These are phyloP conservation scores for Cryptocephalus primarius DNA, from an alignment of 2,888 invertebrate genomes.

Conservation along the genomic window DNA sequence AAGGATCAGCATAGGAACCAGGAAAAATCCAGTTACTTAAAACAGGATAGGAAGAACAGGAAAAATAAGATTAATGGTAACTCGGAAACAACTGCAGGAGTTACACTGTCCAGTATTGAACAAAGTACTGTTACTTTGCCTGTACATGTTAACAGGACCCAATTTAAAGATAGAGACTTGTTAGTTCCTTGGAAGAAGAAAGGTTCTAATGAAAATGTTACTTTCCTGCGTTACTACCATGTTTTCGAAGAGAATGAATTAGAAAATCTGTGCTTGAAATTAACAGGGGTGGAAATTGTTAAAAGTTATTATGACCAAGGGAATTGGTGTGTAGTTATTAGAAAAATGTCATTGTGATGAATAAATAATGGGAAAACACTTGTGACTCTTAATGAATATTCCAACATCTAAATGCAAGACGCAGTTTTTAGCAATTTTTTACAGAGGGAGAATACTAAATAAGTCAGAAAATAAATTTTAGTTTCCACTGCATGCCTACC, in stretches of 20 bases:
- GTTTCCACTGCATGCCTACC: too few relatives aligned
- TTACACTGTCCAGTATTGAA: constrained; percentile 10
- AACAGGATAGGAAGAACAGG: constrained; percentile 45
- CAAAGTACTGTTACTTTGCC: constrained; percentile 43
- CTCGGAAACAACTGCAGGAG: constrained; percentile 13
- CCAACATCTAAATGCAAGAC: too few relatives aligned
- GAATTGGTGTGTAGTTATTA: constrained; percentile 84
- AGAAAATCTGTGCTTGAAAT: constrained; percentile 48
- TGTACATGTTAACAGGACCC: constrained; percentile 82
- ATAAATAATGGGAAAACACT: not conserved
- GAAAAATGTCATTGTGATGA: constrained; percentile 36
- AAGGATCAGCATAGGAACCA: constrained; percentile 67
- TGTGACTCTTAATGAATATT: too few relatives aligned
- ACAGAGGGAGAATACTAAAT: too few relatives aligned
- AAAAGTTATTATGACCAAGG: constrained; percentile 88
- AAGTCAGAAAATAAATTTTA: too few relatives aligned
- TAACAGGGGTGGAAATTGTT: constrained; percentile 45
- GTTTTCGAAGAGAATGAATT: constrained; percentile 82
- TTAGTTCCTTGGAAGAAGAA: constrained; percentile 92
- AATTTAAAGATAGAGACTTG: constrained; percentile 82
- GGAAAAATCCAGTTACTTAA: constrained; percentile 58
- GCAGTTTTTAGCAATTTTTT: too few relatives aligned
- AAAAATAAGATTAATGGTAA: constrained; percentile 18
- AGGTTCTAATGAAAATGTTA: constrained; percentile 38
- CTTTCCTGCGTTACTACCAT: constrained; percentile 81